These are phyloP conservation scores for Pilophorus perplexus DNA, from an alignment of 2,888 invertebrate species.

Conservation along the genomic window DNA sequence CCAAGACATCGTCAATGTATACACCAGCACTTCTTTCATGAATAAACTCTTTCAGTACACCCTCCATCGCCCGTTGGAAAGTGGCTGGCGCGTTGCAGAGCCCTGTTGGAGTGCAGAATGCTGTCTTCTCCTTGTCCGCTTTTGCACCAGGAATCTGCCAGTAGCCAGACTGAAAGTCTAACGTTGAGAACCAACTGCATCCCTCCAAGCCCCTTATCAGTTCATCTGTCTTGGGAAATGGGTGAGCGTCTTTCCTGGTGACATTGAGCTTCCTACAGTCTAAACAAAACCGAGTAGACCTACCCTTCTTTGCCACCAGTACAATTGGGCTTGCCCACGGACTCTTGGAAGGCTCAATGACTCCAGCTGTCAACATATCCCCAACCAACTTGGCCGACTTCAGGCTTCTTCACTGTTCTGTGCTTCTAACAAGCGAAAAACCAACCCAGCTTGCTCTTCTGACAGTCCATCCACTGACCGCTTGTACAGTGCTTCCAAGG, in stretches of 20 bases:
- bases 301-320: constrained; percentile 22
- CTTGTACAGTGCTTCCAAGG: too few relatives aligned
- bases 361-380: too few relatives aligned
- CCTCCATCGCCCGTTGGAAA: constrained; percentile 4
- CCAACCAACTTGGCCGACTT: too few relatives aligned
- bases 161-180: constrained; percentile 24
- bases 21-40: neutral
- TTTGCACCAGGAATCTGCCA: constrained; percentile 19
- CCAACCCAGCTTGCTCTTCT: too few relatives aligned
- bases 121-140: constrained; percentile 9
- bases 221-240: constrained; percentile 20
- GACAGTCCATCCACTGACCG: too few relatives aligned
- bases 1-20: too few relatives aligned
- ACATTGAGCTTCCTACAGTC: constrained; percentile 11
- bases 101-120: constrained; percentile 16
- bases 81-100: neutral
- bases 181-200: neutral
- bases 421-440: too few relatives aligned
- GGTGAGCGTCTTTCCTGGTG: neutral
- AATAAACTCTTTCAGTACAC: neutral
- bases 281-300: constrained; percentile 28
- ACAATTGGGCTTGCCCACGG: constrained; percentile 19
- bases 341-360: neutral
- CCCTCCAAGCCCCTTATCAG: constrained; percentile 16
- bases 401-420: too few relatives aligned